A percentile compares a stretch with the other conserved stretches of the same genome.
Evolutionary conservation across 2,888 invertebrate genomes (phyloP).

Genomic region (Andrena minutula): DNA sequence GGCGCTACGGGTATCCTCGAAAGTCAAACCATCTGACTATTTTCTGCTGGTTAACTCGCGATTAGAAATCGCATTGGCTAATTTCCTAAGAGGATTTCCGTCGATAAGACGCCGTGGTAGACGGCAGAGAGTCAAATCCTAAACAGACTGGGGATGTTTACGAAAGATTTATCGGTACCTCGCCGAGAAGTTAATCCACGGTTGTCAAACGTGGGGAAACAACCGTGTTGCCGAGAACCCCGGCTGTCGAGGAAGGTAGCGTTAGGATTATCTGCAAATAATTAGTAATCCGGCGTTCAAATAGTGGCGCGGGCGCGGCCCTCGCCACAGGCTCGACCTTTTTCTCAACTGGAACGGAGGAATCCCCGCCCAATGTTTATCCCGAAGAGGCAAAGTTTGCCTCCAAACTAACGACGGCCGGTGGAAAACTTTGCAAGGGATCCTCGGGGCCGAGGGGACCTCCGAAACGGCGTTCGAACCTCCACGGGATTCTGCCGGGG

Average conservation of each 20-base stretch:
- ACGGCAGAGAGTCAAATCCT: conserved; percentile 28
- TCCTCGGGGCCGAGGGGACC: not conserved
- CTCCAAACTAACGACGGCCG: conserved; percentile 35
- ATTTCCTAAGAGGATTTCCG: conserved; percentile 5
- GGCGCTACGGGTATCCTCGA: not conserved
- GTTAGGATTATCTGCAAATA: conserved; percentile 69
- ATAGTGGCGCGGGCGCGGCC: conserved; percentile 41
- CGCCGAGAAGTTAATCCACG: conserved; percentile 60
- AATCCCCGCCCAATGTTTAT: conserved; percentile 47
- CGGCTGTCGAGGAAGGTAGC: not conserved
- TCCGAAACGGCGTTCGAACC: conserved; percentile 1
- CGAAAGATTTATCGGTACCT: conserved; percentile 58
- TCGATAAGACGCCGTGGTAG: not conserved
- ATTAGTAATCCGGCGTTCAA: conserved; percentile 73
- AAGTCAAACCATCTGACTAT: not conserved
- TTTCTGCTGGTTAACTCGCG: not conserved
- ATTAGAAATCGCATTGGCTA: not conserved
- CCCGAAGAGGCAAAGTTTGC: conserved; percentile 41
- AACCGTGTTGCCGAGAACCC: conserved; percentile 13
- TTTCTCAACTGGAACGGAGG: conserved; percentile 35
- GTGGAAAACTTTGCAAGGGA: conserved; percentile 34
- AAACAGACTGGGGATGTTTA: conserved; percentile 55
- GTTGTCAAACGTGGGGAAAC: conserved; percentile 34
- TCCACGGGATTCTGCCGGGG: not conserved
- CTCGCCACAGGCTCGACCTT: conserved; percentile 33